Evolutionary conservation across 2,797 vertebrate genomes (phyloP), one percentile per base, ranked within the genome.

Genomic region (Channa striata): DNA sequence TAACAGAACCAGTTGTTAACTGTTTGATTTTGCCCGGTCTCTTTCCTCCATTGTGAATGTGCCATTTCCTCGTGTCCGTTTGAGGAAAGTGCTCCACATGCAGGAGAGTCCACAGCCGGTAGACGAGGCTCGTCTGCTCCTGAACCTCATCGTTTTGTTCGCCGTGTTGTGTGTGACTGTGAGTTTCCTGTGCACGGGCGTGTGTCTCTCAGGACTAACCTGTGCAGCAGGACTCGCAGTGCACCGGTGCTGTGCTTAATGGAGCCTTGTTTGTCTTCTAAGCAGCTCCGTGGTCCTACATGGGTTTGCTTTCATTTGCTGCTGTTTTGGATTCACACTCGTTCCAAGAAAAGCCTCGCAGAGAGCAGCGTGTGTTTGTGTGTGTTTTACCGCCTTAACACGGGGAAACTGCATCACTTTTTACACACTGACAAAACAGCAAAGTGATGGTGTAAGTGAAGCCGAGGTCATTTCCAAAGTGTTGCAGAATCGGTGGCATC

Each of bases 301-400:
- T 7, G 72, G 50, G 40, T 87, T 83, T 87, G 81, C 79, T 87
- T 80, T 84, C 53, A 71, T 74, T 72, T 73, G 42, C 59, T 59
- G 42, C 68, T 60, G 46, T 43, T 78, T 42, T 78, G 50, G 19
- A 74, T 67, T 88, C 72, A 77, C 71, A 78, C 74, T 40, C 64
- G 11, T 42, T 68, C 25, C 11, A n/a, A 14, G 19, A 82, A 74
- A 76, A 67, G 64, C 71, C 23, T 42, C 6, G 5, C 47, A 0
- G 33, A 67, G 65, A 46, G 44, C 13, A 8, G 6, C 37, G 21
- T 47, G 11, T 23, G 23, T 53, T 20, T 56, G 47, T 3, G 50
- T 72, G 21, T 51, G 54, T 78, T 11, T 54, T 60, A 23, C 16
- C 44, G 33, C 21, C 8, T 76, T 59, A 36, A 50, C 17, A 53